Percentiles rank a stretch among this genome's conserved stretches.
Conservation (phyloP, 2,113 vertebrate species). For the Benitochromis conjunctus region DNA sequence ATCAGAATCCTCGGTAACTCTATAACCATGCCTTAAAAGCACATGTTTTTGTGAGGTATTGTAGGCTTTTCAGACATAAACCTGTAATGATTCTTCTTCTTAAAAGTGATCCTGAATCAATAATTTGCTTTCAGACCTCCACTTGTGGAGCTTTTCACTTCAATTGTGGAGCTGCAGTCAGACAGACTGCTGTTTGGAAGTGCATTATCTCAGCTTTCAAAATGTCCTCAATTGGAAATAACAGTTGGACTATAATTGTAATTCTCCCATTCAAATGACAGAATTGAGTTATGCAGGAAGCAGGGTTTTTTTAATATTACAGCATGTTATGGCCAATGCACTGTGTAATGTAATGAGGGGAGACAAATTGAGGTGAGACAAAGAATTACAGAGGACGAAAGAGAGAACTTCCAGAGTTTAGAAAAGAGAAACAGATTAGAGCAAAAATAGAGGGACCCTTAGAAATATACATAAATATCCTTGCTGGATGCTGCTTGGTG, state of each 20-base stretch:
- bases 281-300: background rate
- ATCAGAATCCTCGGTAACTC: background rate
- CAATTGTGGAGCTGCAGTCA: background rate
- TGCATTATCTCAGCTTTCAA: background rate
- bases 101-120: background rate
- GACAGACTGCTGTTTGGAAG: background rate
- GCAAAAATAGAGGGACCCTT: background rate
- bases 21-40: background rate
- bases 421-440: background rate
- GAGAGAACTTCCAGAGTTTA: background rate
- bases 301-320: background rate
- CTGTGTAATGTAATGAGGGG: background rate
- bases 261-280: background rate
- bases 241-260: background rate
- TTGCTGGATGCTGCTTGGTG: fast-evolving
- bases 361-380: background rate
- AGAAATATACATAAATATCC: background rate
- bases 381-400: background rate
- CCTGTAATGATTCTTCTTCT: background rate
- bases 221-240: background rate
- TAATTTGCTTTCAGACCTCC: background rate
- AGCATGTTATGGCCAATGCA: background rate
- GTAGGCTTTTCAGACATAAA: background rate
- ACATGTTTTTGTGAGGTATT: background rate
- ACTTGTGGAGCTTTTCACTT: background rate